These are phyloP conservation scores for Hyla sarda DNA, from an alignment of 2,113 vertebrate species.

Conservation along the genomic window DNA sequence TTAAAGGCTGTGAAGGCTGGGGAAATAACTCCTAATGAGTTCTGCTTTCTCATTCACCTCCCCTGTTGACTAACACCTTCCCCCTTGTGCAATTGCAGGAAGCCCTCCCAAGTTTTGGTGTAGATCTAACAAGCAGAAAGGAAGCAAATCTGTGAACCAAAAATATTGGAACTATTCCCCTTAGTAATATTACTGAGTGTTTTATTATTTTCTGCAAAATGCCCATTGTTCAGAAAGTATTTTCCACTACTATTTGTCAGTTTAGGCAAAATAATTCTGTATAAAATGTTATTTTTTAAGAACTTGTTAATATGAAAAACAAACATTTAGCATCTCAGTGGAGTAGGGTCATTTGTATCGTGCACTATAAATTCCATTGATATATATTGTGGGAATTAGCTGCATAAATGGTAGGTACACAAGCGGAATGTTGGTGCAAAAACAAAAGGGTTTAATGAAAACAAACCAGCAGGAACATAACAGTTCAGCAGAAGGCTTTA, in stretches of 20 bases:
- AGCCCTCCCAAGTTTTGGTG: conserved; percentile 34
- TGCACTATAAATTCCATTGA: no score
- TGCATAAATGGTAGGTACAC: no score
- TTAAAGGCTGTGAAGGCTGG: conserved; percentile 7
- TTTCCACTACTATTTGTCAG: neutral
- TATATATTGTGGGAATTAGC: no score
- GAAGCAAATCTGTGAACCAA: conserved; percentile 15
- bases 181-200: neutral
- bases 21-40: conserved; percentile 45
- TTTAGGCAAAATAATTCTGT: neutral
- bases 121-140: conserved; percentile 28
- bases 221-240: neutral
- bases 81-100: conserved; percentile 24
- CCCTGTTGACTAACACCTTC: conserved; percentile 45
- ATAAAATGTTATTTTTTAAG: no score
- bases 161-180: neutral
- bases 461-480: no score
- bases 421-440: no score
- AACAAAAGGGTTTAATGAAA: no score
- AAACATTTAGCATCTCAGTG: no score
- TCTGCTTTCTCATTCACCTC: conserved; percentile 41
- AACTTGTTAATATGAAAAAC: no score
- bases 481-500: no score
- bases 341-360: no score
- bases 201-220: neutral